Evolutionary conservation across 2,113 vertebrate species (phyloP).

Genomic region (Dasypus novemcinctus): DNA sequence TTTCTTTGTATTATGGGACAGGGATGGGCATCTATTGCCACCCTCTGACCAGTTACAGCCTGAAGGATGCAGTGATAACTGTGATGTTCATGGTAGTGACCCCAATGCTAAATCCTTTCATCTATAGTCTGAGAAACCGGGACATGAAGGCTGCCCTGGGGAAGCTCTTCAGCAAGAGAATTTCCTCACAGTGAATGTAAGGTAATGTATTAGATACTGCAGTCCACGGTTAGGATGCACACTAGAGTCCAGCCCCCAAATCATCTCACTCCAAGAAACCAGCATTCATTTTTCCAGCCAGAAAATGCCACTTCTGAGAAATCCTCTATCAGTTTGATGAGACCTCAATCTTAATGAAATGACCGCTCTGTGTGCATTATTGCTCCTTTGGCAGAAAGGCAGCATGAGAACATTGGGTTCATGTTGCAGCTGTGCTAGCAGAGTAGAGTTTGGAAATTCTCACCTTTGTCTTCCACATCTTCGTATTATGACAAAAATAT

Average conservation of each 20-base stretch:
- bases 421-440: not conserved
- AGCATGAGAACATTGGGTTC: too few species aligned
- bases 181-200: too few species aligned
- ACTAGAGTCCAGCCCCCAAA: too few species aligned
- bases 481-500: not conserved
- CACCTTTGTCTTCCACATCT: not conserved
- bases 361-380: not conserved
- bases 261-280: too few species aligned
- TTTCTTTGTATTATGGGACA: conserved; percentile 58
- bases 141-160: conserved; percentile 48
- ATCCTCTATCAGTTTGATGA: too few species aligned
- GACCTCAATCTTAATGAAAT: too few species aligned
- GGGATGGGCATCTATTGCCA: conserved; percentile 47
- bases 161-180: conserved; percentile 1
- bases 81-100: conserved; percentile 50
- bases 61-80: conserved; percentile 10
- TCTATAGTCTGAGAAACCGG: conserved; percentile 59
- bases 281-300: too few species aligned
- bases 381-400: too few species aligned
- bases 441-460: not conserved
- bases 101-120: conserved; percentile 69
- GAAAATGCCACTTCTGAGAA: too few species aligned
- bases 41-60: conserved; percentile 24
- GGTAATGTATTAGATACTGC: too few species aligned
- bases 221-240: too few species aligned